phyloP scores from a whole-genome alignment of 2,113 vertebrate species.

The Todiramphus chloris region DNA sequence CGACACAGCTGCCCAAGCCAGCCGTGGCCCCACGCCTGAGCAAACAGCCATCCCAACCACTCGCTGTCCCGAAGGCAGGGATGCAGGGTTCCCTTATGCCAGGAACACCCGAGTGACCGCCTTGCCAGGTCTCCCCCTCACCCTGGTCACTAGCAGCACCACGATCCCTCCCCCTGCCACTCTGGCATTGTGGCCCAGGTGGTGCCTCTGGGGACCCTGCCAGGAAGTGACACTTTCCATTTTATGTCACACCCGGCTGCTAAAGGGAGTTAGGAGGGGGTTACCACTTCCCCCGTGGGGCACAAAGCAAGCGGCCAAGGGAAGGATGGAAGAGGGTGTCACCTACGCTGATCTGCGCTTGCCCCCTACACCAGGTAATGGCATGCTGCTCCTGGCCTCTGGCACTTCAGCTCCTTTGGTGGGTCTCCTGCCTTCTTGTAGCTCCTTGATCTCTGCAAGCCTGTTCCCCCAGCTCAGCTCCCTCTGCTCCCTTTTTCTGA shows the following conservation, averaged over 20 bases:
- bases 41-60: neutral
- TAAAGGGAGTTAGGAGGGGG: neutral
- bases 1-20: rapidly evolving
- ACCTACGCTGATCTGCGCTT: neutral
- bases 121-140: rapidly evolving
- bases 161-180: too few species aligned
- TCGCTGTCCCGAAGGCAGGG: neutral
- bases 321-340: conserved; percentile 18
- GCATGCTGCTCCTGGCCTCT: neutral
- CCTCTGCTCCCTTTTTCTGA: rapidly evolving
- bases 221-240: conserved; percentile 29
- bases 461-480: neutral
- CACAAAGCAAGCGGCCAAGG: neutral
- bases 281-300: rapidly evolving
- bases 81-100: rapidly evolving
- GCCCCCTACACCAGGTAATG: neutral
- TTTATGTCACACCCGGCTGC: neutral
- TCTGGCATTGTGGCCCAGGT: neutral
- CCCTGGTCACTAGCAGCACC: rapidly evolving
- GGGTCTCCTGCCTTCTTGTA: neutral
- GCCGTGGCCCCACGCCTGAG: neutral
- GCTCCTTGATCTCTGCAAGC: neutral
- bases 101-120: rapidly evolving
- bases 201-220: neutral
- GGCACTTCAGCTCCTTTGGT: rapidly evolving